Conservation (phyloP, 2,888 invertebrate species). For the Boloria euphrosyne region DNA sequence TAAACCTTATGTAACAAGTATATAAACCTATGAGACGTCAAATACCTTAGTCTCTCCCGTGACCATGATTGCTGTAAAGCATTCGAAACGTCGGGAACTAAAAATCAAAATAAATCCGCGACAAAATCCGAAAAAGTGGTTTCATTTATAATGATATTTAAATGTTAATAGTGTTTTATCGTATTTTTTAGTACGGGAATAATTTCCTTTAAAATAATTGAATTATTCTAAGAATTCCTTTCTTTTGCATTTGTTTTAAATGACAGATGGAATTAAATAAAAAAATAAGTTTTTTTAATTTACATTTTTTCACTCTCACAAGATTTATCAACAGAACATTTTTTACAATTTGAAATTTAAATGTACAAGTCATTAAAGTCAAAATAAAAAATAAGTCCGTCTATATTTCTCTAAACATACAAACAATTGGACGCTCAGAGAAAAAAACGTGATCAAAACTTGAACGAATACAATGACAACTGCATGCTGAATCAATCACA, state of each 20-base stretch:
- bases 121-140: too few relatives aligned
- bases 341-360: conserved; percentile 49
- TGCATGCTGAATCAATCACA: conserved; percentile 80
- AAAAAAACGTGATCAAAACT: conserved; percentile 76
- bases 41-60: too few relatives aligned
- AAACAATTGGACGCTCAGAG: conserved; percentile 68
- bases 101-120: too few relatives aligned
- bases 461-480: conserved; percentile 80
- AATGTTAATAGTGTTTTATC: conserved; percentile 38
- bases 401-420: conserved; percentile 73
- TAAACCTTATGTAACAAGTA: too few relatives aligned
- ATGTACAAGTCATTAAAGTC: conserved; percentile 70
- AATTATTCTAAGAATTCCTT: neutral
- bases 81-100: too few relatives aligned
- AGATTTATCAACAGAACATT: conserved; percentile 21
- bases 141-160: conserved; percentile 61
- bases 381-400: conserved; percentile 49
- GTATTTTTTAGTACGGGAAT: conserved; percentile 3
- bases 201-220: neutral
- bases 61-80: too few relatives aligned
- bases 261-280: too few relatives aligned
- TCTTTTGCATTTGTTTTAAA: too few relatives aligned
- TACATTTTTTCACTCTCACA: too few relatives aligned
- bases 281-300: too few relatives aligned
- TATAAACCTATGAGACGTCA: too few relatives aligned